Conservation (phyloP, 2,113 vertebrate genomes). For the Bubo blakistoni region DNA sequence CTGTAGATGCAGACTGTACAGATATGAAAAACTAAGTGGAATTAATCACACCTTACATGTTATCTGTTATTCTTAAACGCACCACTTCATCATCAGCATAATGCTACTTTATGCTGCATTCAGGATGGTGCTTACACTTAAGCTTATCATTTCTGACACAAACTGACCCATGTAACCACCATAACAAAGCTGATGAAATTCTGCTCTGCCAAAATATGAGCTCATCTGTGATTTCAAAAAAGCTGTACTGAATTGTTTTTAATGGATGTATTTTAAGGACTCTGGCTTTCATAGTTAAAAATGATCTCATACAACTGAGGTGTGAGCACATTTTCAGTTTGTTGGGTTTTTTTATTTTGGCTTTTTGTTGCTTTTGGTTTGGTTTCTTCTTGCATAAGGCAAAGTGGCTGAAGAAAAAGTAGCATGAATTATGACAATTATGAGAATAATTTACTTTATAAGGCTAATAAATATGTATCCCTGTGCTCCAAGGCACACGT, state of each 20-base stretch:
- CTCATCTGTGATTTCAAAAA: not conserved
- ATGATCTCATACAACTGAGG: not conserved
- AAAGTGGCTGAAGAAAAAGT: not conserved
- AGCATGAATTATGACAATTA: not conserved
- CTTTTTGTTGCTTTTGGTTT: not conserved
- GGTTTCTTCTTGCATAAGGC: not conserved
- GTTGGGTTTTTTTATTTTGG: not conserved
- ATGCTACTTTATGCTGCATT: not conserved
- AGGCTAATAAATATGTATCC: not conserved
- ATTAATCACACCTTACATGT: not conserved
- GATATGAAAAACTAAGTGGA: not conserved
- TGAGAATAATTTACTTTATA: not conserved
- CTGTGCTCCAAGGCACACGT: not conserved
- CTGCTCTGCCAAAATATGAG: not conserved
- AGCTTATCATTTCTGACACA: not conserved
- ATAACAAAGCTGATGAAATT: not conserved
- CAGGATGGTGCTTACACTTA: rapidly evolving
- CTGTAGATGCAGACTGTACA: not conserved
- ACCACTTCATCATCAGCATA: not conserved
- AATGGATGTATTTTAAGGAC: not conserved
- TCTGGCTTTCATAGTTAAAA: not conserved
- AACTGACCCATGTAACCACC: not conserved
- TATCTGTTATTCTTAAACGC: not conserved
- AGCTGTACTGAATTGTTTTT: not conserved
- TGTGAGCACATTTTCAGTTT: not conserved